Evolutionary conservation across 2,888 invertebrate species (phyloP).

Genomic region (Lasioglossum pauxillum): DNA sequence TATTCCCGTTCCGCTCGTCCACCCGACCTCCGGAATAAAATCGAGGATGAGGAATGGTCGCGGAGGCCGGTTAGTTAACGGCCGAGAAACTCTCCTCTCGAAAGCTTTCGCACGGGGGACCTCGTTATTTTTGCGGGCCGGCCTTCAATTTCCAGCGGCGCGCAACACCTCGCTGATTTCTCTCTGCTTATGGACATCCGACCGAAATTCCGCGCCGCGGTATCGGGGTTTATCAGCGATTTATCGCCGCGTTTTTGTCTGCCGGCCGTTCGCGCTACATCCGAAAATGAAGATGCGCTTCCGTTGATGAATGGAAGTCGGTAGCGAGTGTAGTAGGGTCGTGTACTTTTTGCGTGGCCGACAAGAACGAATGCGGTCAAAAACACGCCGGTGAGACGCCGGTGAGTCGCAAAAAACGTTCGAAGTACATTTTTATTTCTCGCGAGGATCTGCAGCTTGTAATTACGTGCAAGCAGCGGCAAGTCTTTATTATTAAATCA

Average conservation of each 20-base stretch:
- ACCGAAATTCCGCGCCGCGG: background rate
- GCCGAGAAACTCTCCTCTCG: slow-evolving; percentile 30
- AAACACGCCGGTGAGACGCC: background rate
- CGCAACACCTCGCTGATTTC: background rate
- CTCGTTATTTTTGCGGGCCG: slow-evolving; percentile 48
- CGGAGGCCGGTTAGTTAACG: slow-evolving; percentile 53
- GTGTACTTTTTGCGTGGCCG: background rate
- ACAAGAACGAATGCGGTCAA: background rate
- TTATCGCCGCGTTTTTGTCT: background rate
- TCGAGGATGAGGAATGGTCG: slow-evolving; percentile 53
- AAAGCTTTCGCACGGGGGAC: slow-evolving; percentile 4
- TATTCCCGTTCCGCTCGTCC: background rate
- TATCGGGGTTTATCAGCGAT: background rate
- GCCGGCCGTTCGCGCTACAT: background rate
- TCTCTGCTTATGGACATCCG: slow-evolving; percentile 1
- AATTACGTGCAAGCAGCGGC: background rate
- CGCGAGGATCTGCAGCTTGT: background rate
- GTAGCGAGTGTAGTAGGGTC: background rate
- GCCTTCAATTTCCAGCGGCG: slow-evolving; percentile 39
- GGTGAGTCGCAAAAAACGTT: background rate
- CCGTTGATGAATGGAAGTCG: background rate
- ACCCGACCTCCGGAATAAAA: slow-evolving; percentile 41
- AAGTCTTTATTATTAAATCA: background rate
- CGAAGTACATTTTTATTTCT: background rate
- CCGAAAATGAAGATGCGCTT: background rate